phyloP scores from a whole-genome alignment of 2,797 vertebrate species.

The Pipistrellus nathusii region DNA sequence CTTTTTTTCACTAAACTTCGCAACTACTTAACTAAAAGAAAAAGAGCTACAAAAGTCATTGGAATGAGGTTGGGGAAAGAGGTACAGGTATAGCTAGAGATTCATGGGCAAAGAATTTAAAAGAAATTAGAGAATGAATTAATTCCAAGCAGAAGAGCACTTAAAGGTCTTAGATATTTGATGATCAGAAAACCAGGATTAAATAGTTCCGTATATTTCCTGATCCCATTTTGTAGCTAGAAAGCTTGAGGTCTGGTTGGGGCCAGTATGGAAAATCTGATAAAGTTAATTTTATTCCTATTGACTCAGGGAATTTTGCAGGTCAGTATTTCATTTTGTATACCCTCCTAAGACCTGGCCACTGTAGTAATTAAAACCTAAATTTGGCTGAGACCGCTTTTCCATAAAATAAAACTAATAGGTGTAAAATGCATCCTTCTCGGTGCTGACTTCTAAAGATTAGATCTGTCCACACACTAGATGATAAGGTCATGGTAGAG shows the following conservation, averaged over 20 bases:
- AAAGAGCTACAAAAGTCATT: neutral
- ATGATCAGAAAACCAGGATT: conserved; percentile 9
- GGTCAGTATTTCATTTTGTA: neutral
- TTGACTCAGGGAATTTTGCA: neutral
- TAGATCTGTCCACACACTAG: neutral
- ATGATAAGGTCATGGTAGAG: neutral
- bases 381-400: neutral
- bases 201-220: neutral
- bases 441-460: neutral
- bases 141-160: neutral
- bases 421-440: neutral
- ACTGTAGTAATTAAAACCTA: conserved; percentile 20
- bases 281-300: conserved; percentile 20
- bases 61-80: neutral
- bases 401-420: neutral
- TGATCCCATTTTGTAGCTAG: neutral
- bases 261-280: neutral
- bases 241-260: neutral
- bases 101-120: neutral
- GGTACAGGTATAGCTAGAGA: neutral
- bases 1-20: neutral
- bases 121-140: conserved; percentile 16
- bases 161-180: neutral
- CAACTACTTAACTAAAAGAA: neutral
- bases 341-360: neutral